These are phyloP conservation scores for Pycnomerus fuliginosus DNA, from an alignment of 2,888 invertebrate species.

Conservation along the genomic window DNA sequence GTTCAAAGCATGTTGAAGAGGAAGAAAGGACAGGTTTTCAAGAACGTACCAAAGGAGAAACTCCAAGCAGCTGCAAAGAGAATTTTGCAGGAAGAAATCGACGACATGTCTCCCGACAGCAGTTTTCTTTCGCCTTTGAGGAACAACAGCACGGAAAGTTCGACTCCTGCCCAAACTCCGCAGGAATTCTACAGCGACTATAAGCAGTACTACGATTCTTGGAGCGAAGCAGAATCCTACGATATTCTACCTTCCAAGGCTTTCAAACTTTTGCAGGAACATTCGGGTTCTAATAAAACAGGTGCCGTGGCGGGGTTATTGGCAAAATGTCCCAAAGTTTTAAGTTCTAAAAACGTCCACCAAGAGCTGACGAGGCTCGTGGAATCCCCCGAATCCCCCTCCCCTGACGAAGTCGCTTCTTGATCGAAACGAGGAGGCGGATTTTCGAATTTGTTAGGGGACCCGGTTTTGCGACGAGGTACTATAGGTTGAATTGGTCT, in stretches of 20 bases:
- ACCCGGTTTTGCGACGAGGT: slow-evolving; percentile 26
- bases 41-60: slow-evolving; percentile 59
- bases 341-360: slow-evolving; percentile 61
- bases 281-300: slow-evolving; percentile 46
- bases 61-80: slow-evolving; percentile 60
- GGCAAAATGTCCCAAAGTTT: slow-evolving; percentile 63
- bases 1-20: slow-evolving; percentile 60
- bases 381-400: slow-evolving; percentile 37
- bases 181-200: slow-evolving; percentile 55
- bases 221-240: slow-evolving; percentile 50
- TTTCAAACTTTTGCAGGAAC: slow-evolving; percentile 58
- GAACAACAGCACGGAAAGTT: slow-evolving; percentile 50
- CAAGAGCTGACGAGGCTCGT: slow-evolving; percentile 54
- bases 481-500: slow-evolving; percentile 18
- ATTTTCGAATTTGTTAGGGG: slow-evolving; percentile 22
- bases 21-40: slow-evolving; percentile 57
- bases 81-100: slow-evolving; percentile 58
- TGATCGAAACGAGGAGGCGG: slow-evolving; percentile 39
- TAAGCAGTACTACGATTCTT: slow-evolving; percentile 59
- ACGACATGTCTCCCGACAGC: slow-evolving; percentile 49
- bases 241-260: slow-evolving; percentile 61
- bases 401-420: slow-evolving; percentile 42
- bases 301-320: slow-evolving; percentile 55
- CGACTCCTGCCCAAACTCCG: slow-evolving; percentile 55
- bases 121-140: slow-evolving; percentile 46